phyloP scores from a whole-genome alignment of 2,888 invertebrate genomes.

The Aquatica leii region DNA sequence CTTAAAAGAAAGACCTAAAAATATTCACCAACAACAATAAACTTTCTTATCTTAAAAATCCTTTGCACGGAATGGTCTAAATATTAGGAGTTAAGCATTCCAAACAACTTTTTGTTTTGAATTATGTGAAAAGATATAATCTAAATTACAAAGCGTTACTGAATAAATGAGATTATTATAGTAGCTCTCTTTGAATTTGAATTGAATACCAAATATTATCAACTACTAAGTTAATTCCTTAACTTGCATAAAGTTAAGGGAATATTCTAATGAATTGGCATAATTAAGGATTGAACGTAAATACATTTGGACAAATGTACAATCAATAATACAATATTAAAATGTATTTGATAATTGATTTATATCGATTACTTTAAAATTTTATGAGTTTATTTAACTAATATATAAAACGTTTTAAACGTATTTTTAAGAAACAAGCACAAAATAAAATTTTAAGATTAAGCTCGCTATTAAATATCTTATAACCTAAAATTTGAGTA shows the following conservation, averaged over 20 bases:
- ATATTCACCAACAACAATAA: slow-evolving; percentile 25
- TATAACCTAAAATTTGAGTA: slow-evolving; percentile 23
- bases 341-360: too few species aligned
- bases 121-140: slow-evolving; percentile 32
- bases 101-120: slow-evolving; percentile 33
- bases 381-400: too few species aligned
- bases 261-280: neutral
- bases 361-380: too few species aligned
- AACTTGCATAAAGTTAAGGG: neutral
- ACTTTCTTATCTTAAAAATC: slow-evolving; percentile 32
- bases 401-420: too few species aligned
- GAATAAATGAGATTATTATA: slow-evolving; percentile 31
- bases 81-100: slow-evolving; percentile 31
- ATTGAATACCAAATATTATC: slow-evolving; percentile 15
- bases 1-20: slow-evolving; percentile 16
- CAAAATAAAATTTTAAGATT: slow-evolving; percentile 18
- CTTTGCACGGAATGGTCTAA: slow-evolving; percentile 30
- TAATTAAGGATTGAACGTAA: slow-evolving; percentile 1
- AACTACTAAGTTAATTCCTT: slow-evolving; percentile 20
- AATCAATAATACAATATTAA: too few species aligned
- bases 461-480: slow-evolving; percentile 11
- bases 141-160: slow-evolving; percentile 34
- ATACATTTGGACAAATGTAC: too few species aligned
- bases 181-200: slow-evolving; percentile 21
- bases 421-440: too few species aligned